Evolutionary conservation across 2,888 invertebrate genomes (phyloP), one percentile per base, ranked within the genome.

Genomic region (Plutella xylostella): DNA sequence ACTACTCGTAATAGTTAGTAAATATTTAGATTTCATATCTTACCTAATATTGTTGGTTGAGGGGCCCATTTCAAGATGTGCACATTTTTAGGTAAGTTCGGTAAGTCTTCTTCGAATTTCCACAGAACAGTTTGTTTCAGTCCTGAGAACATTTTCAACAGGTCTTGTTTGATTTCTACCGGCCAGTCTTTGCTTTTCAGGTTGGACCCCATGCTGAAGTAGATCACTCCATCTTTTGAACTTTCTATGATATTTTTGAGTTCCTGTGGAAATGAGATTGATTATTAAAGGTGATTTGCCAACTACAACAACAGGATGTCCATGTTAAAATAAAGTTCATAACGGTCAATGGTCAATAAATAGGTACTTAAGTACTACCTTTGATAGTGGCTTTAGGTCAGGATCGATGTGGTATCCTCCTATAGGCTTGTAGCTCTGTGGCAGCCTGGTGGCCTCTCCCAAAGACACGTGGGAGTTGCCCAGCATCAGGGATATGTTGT

Each of bases 161-260:
- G 51, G 0, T 48, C 51, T n/a, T 53, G 48, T 21, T 60, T 58
- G 3, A 56, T 48, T 19, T 57, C 52, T 9, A 57, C 54, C 1
- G 70, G 61, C 50, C 74, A 55, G 0, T 59, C 54, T 15, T 57
- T 60, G 22, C 65, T 65, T 38, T 63, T 58, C 19, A 72, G 49
- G 28, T 65, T 67, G 1, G 72, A 67, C 1, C 77, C 77, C 61
- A 77, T 60, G 45, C 72, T 74, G 54, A 77, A 73, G 54, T 62
- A 68, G 25, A 75, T 63, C 0, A 69, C 63, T 0, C 77, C 75
- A 19, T 71, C 45, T 25, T 61, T 55, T 1, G 72, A 57, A 9
- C 54, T 55, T 40, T 70, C 66, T 43, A 73, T 46, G 40, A 75
- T 55, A 40, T 64, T 64, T 58, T 78, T 60, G 1, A 84, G 55